These are phyloP conservation scores for Lamellibrachia satsuma DNA, from an alignment of 2,888 invertebrate genomes.

Conservation along the genomic window DNA sequence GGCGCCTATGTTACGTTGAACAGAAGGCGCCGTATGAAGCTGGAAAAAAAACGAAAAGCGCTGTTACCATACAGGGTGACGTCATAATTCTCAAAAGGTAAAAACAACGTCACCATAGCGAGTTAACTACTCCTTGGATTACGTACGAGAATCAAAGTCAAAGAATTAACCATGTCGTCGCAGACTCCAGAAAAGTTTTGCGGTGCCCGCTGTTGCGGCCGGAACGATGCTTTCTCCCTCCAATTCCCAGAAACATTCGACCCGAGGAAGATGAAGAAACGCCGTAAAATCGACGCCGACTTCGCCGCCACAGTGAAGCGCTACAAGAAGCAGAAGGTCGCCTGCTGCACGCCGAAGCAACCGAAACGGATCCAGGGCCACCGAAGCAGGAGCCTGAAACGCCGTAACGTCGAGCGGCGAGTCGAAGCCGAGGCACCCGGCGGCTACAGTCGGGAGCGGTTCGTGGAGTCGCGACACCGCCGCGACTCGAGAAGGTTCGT, in stretches of 20 bases:
- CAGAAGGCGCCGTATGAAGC: too few species aligned
- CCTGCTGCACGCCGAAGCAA: neutral
- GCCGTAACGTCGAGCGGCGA: neutral
- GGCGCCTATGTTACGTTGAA: too few species aligned
- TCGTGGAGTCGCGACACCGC: constrained; percentile 4
- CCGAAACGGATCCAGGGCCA: neutral
- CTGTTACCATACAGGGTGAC: neutral
- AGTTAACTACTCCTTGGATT: neutral
- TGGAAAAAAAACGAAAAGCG: neutral
- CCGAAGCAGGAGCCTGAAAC: neutral
- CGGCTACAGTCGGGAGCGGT: neutral
- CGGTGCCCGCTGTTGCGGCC: neutral
- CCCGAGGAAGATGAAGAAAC: neutral
- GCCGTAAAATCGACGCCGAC: neutral
- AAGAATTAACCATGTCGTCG: neutral
- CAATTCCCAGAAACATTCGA: neutral
- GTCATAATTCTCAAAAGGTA: neutral
- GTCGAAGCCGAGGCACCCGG: neutral
- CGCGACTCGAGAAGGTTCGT: neutral
- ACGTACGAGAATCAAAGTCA: neutral
- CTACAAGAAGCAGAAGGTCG: neutral
- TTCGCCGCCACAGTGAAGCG: neutral
- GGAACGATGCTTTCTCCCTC: neutral
- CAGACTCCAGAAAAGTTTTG: neutral
- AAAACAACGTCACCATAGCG: neutral